Evolutionary conservation across 53 echinoderm and acorn worm species (phyloP), one percentile per base, ranked within the genome.

Genomic region (Hippasteria phrygiana): DNA sequence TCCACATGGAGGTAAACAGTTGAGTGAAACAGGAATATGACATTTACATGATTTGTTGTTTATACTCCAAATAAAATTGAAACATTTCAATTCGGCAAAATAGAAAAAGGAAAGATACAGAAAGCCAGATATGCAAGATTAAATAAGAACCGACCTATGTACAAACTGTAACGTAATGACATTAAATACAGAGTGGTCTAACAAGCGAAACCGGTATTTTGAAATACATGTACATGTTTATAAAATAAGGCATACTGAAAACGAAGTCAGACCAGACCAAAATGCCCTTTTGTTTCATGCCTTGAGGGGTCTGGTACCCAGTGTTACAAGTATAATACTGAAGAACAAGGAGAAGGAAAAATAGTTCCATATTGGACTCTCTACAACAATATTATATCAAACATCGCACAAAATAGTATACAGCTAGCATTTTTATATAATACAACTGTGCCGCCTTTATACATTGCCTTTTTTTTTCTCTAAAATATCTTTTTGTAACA

Each of bases 381-480:
- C 85, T 85, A 85, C 85, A 85, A 85, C 85, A 85, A 50, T 66
- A 43, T n/a, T 77, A 79, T 79, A 82, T 82, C 39, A 82, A 82
- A 82, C 82, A 82, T 40, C 46, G 85, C 85, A 50, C 85, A 85
- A 71, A 85, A 85, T 85, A 85, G 85, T 85, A 70, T 85, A 85
- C 85, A 85, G 85, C 85, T 53, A 70, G 85, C 85, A 50, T 85
- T 85, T 80, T 65, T 48, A 85, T 85, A 85, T 85, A 43, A 85
- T 85, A 85, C 85, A 85, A 85, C 71, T 85, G 85, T 85, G 85
- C 85, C 34, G 85, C 85, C 71, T 85, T 83, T 85, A 13, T 85
- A 85, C 85, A 85, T 32, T 70, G 85, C 85, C 85, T 80, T 62
- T 42, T 74, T 70, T 73, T 65, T 82, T 65, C 29, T 82, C 85